phyloP scores from a whole-genome alignment of 2,888 invertebrate species.

The Ophion ellenae region DNA sequence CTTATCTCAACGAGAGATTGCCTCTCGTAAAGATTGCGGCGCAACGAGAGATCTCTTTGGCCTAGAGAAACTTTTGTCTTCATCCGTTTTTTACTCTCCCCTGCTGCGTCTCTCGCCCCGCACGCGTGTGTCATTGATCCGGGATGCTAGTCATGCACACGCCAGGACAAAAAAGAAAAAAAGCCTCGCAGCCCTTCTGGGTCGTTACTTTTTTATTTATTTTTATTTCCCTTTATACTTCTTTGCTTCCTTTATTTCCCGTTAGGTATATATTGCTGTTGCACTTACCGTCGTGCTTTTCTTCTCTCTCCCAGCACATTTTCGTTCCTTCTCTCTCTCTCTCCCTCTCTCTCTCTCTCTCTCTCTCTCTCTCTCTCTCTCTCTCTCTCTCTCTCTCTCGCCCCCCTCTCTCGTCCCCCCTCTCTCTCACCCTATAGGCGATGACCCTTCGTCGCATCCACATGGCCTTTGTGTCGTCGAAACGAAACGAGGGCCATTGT shows the following conservation, averaged over 20 bases:
- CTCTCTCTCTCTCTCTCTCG: too few species aligned
- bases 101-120: slow-evolving; percentile 26
- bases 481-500: slow-evolving; percentile 58
- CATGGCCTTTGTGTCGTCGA: slow-evolving; percentile 54
- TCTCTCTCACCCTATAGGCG: background rate
- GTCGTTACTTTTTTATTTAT: slow-evolving; percentile 52
- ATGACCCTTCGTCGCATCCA: slow-evolving; percentile 41
- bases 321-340: background rate
- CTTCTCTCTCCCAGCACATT: slow-evolving; percentile 7
- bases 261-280: slow-evolving; percentile 35
- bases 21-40: slow-evolving; percentile 53
- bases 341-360: background rate
- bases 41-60: slow-evolving; percentile 12
- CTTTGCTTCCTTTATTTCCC: slow-evolving; percentile 43
- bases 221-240: slow-evolving; percentile 36
- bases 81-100: background rate
- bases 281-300: slow-evolving; percentile 34
- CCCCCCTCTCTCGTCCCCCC: background rate
- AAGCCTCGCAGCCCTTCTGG: slow-evolving; percentile 45
- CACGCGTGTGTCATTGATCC: slow-evolving; percentile 66
- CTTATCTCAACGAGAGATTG: slow-evolving; percentile 64
- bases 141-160: slow-evolving; percentile 46
- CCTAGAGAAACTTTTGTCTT: slow-evolving; percentile 5
- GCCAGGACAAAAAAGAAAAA: slow-evolving; percentile 30
- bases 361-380: too few species aligned